Base-by-base conservation (phyloP, 2,797 vertebrate species). In the Adrianichthys oophorus region DNA sequence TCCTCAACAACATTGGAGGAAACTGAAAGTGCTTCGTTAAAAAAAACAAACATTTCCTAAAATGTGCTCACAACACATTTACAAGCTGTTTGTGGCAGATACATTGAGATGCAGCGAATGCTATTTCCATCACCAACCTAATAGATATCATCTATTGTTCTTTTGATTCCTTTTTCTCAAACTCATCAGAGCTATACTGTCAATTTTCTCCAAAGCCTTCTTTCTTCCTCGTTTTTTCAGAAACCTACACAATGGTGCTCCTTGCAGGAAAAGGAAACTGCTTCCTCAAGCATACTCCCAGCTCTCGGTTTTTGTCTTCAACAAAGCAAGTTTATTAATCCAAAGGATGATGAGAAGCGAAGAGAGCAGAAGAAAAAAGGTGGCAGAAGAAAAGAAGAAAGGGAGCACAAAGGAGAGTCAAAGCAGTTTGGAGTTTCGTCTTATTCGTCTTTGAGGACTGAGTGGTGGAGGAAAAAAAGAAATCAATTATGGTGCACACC, bases 401-500 rank as follows among this genome's bases (percentile, higher is more conserved):
- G 63, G 37, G 82, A 85, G 79, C 75, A 81, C 87, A 79, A 91
- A 91, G 85, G 76, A 82, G 86, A 87, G 89, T 90, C 90, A 90
- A 91, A 92, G 92, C 91, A 89, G 88, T 88, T 88, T 70, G 88
- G 84, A 90, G 83, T 90, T 90, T 89, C 87, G 86, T 90, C 89
- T 88, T 84, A 80, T 85, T 90, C 89, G 86, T 81, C 88, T 88
- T 92, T 93, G 89, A 93, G 93, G 93, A 93, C 92, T 89, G 81
- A 78, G 70, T 72, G 68, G 59, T 73, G 64, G 43, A 87, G 49
- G 19, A 23, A 89, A 92, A 94, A 92, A 89, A 89, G 88, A 96
- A 98, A 98, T 98, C 96, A 98, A 98, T 98, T 98, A 97, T 92
- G 90, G 93, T 91, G 91, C 92, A 93, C 94, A 98, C 97, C 96